Conservation (phyloP, 1,140 invertebrate species). For the Saccostrea glomerata region DNA sequence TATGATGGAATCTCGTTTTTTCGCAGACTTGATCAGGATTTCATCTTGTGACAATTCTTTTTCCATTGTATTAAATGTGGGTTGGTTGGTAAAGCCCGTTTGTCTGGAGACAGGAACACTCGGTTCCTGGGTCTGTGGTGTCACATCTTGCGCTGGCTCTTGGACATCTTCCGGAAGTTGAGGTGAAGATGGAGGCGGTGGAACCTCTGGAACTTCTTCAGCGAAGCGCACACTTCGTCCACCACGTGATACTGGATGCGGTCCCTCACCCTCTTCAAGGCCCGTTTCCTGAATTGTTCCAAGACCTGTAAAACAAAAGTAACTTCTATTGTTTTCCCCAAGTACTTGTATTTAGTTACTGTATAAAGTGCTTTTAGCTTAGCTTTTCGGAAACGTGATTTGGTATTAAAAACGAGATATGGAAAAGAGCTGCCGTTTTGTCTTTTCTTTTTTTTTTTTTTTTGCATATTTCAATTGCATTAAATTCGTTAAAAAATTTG, state of each 20-base stretch:
- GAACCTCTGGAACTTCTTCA: constrained; percentile 62
- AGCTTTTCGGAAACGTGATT: no score
- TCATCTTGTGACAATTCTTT: constrained; percentile 50
- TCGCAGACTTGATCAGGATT: constrained; percentile 33
- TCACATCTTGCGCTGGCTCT: constrained; percentile 16
- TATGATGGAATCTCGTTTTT: constrained; percentile 50
- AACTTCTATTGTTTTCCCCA: neutral
- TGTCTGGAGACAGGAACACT: constrained; percentile 41
- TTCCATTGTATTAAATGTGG: constrained; percentile 52
- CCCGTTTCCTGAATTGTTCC: constrained; percentile 57
- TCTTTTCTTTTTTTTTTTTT: no score
- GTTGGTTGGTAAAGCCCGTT: constrained; percentile 52
- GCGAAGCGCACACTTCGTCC: constrained; percentile 61
- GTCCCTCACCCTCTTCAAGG: constrained; percentile 45
- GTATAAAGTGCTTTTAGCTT: no score
- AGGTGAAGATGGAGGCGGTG: constrained; percentile 63
- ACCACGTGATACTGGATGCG: constrained; percentile 58
- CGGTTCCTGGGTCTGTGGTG: constrained; percentile 20
- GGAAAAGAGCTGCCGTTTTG: no score
- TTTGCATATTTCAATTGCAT: no score
- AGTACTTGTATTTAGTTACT: no score
- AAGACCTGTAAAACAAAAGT: constrained; percentile 50
- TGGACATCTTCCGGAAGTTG: constrained; percentile 32
- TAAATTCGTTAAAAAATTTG: no score
- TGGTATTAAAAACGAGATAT: no score